Evolutionary conservation across 2,113 vertebrate species (phyloP).

Genomic region (Empidonax alnorum): DNA sequence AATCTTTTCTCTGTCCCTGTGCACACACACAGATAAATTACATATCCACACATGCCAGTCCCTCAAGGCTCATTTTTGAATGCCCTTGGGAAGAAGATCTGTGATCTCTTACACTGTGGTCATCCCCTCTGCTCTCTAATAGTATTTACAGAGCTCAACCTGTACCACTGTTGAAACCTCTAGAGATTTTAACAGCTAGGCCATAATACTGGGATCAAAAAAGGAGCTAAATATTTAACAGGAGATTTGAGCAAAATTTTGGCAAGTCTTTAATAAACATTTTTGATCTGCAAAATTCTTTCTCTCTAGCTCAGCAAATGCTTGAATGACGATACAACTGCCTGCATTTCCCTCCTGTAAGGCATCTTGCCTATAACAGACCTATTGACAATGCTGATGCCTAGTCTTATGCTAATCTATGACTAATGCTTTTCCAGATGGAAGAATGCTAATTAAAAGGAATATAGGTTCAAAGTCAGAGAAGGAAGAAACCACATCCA

Average conservation of each 20-base stretch:
- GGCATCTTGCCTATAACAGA: too few species aligned
- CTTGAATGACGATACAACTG: neutral
- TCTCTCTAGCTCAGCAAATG: neutral
- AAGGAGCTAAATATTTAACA: neutral
- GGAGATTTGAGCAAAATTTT: neutral
- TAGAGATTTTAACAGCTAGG: neutral
- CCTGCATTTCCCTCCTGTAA: neutral
- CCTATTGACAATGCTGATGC: neutral
- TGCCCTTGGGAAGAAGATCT: neutral
- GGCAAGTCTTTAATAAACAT: neutral
- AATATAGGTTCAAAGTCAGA: neutral
- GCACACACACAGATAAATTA: neutral
- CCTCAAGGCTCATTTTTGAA: neutral
- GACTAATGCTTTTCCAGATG: neutral
- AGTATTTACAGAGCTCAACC: neutral
- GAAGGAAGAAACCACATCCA: neutral
- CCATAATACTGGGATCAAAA: neutral
- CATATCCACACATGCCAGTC: fast-evolving
- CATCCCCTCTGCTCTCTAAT: neutral
- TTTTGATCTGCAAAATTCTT: neutral
- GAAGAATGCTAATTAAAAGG: neutral
- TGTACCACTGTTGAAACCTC: neutral
- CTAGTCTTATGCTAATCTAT: neutral
- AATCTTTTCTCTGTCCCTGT: neutral
- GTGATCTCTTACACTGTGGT: neutral